Evolutionary conservation across 2,113 vertebrate genomes (phyloP), one percentile per base, ranked within the genome.

Genomic region (Dasyornis broadbenti): DNA sequence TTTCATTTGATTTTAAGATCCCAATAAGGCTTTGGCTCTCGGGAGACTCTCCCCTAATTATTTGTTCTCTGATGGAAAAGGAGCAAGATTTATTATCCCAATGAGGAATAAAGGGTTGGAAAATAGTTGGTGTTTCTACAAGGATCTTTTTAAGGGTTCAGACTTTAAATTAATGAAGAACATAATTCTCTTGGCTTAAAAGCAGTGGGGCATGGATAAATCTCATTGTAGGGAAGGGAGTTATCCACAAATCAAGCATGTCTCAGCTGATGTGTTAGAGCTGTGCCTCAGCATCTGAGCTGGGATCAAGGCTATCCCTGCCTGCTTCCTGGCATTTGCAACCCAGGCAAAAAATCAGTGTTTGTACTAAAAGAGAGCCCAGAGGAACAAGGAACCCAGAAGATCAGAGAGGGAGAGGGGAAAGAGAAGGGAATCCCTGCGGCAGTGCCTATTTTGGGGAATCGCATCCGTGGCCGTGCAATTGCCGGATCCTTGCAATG

Each of bases 381-480:
- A 37, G 61, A 56, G 18, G 45, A 69, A 28, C 20, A 44, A 9
- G 24, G 52, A 6, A 33, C 22, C 18, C 12, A 2, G 31, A 13
- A 4, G 66, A 28, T 61, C 10, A 4, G 17, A 2, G 6, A 61
- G 52, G n/a, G 17, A 2, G 6, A 61, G 57, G n/a, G 39, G 30
- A 60, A 18, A 47, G 26, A 61, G 52, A 30, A 44, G 15, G 20
- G 52, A 75, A 35, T 42, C 30, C 37, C 49, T 13, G 27, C 40
- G 28, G 54, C 12, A 11, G 23, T 23, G 59, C 3, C 50, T 52
- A 0, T 70, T 73, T 10, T 37, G 61, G 31, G 84, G 61, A 30
- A 0, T 1, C 2, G 20, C 6, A 14, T 59, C 64, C 2, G 0
- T 2, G 2, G 37, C 44, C 2, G 0, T 39, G 53, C 53, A 30